Evolutionary conservation across 2,888 invertebrate genomes (phyloP).

Genomic region (Spodoptera picta): DNA sequence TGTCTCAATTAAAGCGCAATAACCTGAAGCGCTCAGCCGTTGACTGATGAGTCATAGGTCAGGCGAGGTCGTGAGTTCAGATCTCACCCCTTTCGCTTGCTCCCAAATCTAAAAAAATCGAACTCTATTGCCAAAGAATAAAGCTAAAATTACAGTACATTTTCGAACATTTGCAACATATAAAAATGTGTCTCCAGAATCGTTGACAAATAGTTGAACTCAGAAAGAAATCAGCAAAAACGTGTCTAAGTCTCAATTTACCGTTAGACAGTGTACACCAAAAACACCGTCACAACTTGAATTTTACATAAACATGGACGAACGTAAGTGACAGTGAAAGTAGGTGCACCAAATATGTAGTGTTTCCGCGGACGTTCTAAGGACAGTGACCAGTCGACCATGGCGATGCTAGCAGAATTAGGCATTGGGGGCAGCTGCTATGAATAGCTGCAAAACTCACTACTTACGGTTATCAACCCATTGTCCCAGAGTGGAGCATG

Average conservation of each 20-base stretch:
- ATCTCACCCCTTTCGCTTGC: conserved; percentile 4
- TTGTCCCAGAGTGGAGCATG: conserved; percentile 48
- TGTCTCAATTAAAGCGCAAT: conserved; percentile 33
- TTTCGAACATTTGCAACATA: neutral
- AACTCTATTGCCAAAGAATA: too few species aligned
- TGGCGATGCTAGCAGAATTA: conserved; percentile 49
- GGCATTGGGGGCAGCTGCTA: conserved; percentile 55
- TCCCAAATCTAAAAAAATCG: neutral
- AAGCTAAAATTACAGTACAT: neutral
- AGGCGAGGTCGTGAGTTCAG: conserved; percentile 28
- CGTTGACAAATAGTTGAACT: neutral
- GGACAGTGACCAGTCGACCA: conserved; percentile 43
- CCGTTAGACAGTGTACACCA: neutral
- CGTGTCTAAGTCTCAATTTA: neutral
- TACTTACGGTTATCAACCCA: conserved; percentile 53
- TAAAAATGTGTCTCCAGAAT: neutral
- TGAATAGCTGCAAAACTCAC: conserved; percentile 51
- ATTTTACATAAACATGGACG: conserved; percentile 6
- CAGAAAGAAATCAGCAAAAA: neutral
- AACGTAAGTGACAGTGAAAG: conserved; percentile 44
- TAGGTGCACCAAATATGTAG: conserved; percentile 35
- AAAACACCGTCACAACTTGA: conserved; percentile 4
- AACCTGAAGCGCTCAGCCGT: conserved; percentile 26
- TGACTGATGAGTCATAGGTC: conserved; percentile 25
- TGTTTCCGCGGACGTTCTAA: conserved; percentile 35